These are phyloP conservation scores for Agapornis roseicollis DNA, from an alignment of 2,113 vertebrate species.

Conservation along the genomic window DNA sequence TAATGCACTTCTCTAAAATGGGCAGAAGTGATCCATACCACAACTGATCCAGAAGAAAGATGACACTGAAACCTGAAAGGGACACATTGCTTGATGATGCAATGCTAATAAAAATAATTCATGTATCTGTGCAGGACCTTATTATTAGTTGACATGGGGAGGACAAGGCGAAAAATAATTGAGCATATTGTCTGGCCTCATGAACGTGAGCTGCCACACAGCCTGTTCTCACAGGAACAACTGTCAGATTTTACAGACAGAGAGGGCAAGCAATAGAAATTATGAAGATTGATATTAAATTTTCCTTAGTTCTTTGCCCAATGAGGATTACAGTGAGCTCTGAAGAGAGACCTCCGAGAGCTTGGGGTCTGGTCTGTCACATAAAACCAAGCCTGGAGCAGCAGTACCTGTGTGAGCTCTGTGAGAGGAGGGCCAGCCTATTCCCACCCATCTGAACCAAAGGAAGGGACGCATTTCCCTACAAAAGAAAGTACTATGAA, in stretches of 20 bases:
- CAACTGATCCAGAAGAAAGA: background rate
- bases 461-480: background rate
- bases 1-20: background rate
- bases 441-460: background rate
- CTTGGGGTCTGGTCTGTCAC: background rate
- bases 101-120: background rate
- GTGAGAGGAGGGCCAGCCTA: background rate
- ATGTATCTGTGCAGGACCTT: background rate
- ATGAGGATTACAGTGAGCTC: background rate
- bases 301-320: background rate
- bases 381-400: background rate
- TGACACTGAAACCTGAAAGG: background rate
- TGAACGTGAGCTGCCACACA: background rate
- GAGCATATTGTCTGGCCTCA: background rate
- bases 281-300: background rate
- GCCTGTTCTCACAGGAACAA: background rate
- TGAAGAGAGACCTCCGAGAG: background rate
- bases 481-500: background rate
- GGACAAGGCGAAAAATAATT: background rate
- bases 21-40: background rate
- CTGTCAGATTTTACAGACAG: background rate
- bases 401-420: background rate
- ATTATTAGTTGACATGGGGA: background rate
- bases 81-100: background rate
- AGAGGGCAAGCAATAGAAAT: background rate